Evolutionary conservation across 2,113 vertebrate species (phyloP), one percentile per base, ranked within the genome.

Genomic region (Archilochus colubris): DNA sequence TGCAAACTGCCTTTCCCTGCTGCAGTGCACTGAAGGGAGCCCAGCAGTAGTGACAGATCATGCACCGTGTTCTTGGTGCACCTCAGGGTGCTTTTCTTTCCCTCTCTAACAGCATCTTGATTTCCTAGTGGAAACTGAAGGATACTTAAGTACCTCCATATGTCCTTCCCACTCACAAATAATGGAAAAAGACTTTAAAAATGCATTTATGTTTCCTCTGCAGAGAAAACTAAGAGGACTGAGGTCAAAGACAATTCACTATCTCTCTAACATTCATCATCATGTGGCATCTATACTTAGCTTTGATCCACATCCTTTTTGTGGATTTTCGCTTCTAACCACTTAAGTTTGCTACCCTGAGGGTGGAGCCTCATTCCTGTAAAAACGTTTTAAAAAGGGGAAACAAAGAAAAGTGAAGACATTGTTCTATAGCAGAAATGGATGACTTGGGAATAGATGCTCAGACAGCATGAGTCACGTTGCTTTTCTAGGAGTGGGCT

Each of bases 221-320:
- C 84, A 89, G 57, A 86, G 36, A 92, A 94, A 97, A 79, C 38
- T 24, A 48, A 91, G 80, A 72, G 46, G 28, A 74, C 50, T 44
- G 85, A 89, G 59, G 75, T 93, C 79, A 93, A 91, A 91, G 59
- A 63, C 59, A 82, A 36, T 46, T 82, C 59, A 40, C 27, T 10
- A 10, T 53, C 59, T 87, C 55, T 55, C 53, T 7, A 25, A 33
- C n/a, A 62, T 73, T 11, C 84, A 62, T 43, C 63, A 74, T 5
- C 15, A 10, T 30, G 28, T 87, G 12, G 30, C 74, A 86, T 38
- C 88, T 77, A 20, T 25, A 50, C 76, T 89, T 80, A 67, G 61
- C 70, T 88, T 85, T 70, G 51, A 44, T 93, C 67, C 84, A 58
- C 36, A 23, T 74, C 20, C 33, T 88, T 86, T 80, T 33, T 33